Percentiles rank a stretch among this genome's conserved stretches.
phyloP scores from a whole-genome alignment of 2,888 invertebrate species.

The Eupithecia pulchellata region DNA sequence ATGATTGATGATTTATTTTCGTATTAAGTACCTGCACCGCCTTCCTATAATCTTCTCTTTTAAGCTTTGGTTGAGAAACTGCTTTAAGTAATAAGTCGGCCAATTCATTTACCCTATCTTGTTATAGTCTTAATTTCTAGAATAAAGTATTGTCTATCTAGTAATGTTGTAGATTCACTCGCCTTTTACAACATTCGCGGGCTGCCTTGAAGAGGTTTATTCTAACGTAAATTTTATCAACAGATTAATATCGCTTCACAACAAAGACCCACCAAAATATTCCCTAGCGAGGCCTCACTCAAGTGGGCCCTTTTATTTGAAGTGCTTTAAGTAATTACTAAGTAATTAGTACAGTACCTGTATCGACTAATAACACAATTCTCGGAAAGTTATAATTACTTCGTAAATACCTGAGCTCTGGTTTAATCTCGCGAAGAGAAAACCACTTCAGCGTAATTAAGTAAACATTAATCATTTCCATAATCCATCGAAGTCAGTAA shows the following conservation, averaged over 20 bases:
- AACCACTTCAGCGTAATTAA: conserved; percentile 36
- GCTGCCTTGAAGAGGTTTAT: background rate
- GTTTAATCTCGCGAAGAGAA: conserved; percentile 10
- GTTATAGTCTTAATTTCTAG: no score
- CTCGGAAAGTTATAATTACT: conserved; percentile 17
- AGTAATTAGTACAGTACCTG: background rate
- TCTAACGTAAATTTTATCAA: background rate
- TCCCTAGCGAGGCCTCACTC: background rate
- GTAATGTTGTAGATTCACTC: no score
- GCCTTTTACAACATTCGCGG: background rate
- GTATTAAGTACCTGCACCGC: no score
- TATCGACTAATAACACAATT: conserved; percentile 3
- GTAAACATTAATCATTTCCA: conserved; percentile 38
- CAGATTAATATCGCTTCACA: background rate
- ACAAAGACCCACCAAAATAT: background rate
- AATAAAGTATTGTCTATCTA: no score
- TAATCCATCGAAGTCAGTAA: conserved; percentile 28
- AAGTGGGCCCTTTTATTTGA: background rate
- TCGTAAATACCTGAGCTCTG: conserved; percentile 9
- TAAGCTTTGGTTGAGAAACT: no score
- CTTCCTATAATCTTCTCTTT: no score
- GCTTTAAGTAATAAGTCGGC: no score
- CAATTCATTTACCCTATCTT: no score
- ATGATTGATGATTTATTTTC: no score
- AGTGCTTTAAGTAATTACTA: background rate